Evolutionary conservation across 2,888 invertebrate species (phyloP), one percentile per base, ranked within the genome.

Genomic region (Agrenia bidenticulata): DNA sequence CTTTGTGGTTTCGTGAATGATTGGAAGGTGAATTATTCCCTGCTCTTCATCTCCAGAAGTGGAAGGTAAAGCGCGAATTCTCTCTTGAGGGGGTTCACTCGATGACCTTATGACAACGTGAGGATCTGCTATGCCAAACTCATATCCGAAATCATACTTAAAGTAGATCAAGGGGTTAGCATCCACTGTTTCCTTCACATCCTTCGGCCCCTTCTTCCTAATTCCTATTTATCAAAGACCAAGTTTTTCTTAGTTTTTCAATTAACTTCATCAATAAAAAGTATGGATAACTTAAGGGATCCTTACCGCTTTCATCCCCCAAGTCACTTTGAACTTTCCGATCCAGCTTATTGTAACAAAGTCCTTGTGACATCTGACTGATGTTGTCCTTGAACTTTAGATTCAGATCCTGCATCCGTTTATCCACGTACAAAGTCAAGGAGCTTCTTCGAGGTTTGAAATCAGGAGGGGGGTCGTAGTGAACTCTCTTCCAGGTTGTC

Each of bases 71-170:
- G 55, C 32, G 2, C 42, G 17, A 7, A 15, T 13, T 19, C 21
- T 13, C 2, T 24, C 15, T 19, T 21, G 13, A 2, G 69, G 54
- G 9, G 64, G 62, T 19, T 64, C 69, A 57, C 65, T 75, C 4
- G 64, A 37, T 64, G 58, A 63, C 37, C 64, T 19, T 4, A 55
- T 24, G 23, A 57, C 26, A 5, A 54, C 64, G 13, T 23, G 37
- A 49, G 89, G 88, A 57, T 88, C 82, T 54, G 88, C 84, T 72
- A 89, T 85, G 68, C 89, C 89, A 78, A 89, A 89, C 79, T 89
- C 89, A 80, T 89, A 89, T 76, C 89, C 89, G 78, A 89, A 89
- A 81, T 89, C 89, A 79, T 89, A 89, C 81, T 89, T 89, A 84
- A 89, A 89, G 82, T 89, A 89, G 78, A 89, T 88, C 67, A 89